Percentiles rank a stretch among this genome's conserved stretches.
These are phyloP conservation scores for Drosophila anomalata DNA, from an alignment of 2,888 invertebrate genomes.

Conservation along the genomic window DNA sequence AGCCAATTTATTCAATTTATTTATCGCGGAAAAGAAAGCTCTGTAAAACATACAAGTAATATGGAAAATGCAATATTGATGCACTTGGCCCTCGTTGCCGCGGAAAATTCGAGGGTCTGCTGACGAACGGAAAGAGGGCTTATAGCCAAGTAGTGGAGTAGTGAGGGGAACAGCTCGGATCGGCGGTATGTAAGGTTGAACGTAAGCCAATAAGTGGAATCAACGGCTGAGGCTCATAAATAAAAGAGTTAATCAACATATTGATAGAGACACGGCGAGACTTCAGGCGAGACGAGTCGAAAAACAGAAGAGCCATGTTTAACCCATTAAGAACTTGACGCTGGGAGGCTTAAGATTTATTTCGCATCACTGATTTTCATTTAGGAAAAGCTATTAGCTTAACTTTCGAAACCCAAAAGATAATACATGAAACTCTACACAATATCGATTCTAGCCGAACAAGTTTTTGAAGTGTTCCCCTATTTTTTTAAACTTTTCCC, in stretches of 20 bases:
- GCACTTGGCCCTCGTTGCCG: constrained; percentile 16
- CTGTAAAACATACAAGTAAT: constrained; percentile 40
- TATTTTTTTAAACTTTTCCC: constrained; percentile 3
- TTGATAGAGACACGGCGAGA: constrained; percentile 57
- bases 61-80: constrained; percentile 38
- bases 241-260: constrained; percentile 78
- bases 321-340: constrained; percentile 25
- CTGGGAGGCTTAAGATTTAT: constrained; percentile 3
- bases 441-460: not conserved
- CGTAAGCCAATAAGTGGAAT: constrained; percentile 71
- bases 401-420: too few species aligned
- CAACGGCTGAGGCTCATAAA: constrained; percentile 69
- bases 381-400: too few species aligned
- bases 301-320: constrained; percentile 11
- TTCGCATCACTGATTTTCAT: too few species aligned
- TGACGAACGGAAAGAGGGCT: constrained; percentile 3
- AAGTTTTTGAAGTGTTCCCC: not conserved
- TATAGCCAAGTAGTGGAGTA: constrained; percentile 6
- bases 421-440: too few species aligned
- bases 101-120: constrained; percentile 3
- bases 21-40: constrained; percentile 47
- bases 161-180: not conserved
- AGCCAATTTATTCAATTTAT: constrained; percentile 78
- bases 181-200: constrained; percentile 18
- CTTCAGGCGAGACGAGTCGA: constrained; percentile 13